Percentiles rank a stretch among this genome's conserved stretches.
phyloP scores from a whole-genome alignment of 2,113 vertebrate genomes.

The Bufo bufo region DNA sequence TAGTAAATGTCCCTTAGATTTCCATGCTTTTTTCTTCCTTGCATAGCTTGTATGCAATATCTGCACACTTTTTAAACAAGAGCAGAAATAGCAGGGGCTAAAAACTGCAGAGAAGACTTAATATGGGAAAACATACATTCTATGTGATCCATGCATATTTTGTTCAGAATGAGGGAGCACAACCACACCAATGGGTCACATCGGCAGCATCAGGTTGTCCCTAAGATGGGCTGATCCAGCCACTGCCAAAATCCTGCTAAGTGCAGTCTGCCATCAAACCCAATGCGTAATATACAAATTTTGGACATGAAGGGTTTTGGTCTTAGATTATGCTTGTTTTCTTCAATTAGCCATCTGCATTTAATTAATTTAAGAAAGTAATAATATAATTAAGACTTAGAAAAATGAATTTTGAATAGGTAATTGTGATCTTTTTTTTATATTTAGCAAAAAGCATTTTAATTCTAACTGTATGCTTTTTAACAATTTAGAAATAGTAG shows the following conservation, averaged over 20 bases:
- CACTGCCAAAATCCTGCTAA: background rate
- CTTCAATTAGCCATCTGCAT: conserved; percentile 23
- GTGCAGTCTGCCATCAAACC: background rate
- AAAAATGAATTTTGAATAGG: background rate
- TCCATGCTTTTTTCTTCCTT: no score
- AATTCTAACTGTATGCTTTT: background rate
- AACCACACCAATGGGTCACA: background rate
- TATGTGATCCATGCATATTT: background rate
- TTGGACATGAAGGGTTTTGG: background rate
- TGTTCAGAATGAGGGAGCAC: background rate
- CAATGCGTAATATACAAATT: background rate
- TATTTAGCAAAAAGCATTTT: background rate
- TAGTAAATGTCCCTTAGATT: no score
- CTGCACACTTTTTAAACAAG: no score
- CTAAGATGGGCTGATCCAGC: background rate
- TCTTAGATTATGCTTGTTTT: background rate
- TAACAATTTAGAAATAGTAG: conserved; percentile 19
- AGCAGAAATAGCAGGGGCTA: no score
- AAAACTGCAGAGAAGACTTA: no score
- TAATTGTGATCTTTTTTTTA: background rate
- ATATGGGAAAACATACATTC: no score
- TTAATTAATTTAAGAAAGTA: conserved; percentile 20
- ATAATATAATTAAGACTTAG: background rate
- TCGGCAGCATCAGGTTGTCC: background rate
- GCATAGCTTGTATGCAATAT: no score